Conservation (phyloP, 2,888 invertebrate species). For the Neoitamus cyanurus region DNA sequence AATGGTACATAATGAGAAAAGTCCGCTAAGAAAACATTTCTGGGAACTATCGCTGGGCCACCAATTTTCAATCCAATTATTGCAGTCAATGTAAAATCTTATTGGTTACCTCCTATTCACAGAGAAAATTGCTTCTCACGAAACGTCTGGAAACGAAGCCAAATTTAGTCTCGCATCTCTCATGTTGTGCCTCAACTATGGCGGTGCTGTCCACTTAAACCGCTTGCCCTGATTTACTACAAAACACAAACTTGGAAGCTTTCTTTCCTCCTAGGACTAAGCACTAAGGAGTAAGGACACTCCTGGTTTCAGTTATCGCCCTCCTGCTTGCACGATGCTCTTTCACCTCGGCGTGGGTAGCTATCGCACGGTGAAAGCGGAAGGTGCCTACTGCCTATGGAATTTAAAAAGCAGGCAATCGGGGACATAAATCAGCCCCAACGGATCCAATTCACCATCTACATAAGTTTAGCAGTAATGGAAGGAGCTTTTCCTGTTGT, state of each 20-base stretch:
- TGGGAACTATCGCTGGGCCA: too few species aligned
- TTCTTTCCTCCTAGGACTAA: not conserved
- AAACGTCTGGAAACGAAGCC: constrained; percentile 85
- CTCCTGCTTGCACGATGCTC: not conserved
- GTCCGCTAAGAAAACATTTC: too few species aligned
- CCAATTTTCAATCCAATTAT: too few species aligned
- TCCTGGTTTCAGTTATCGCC: not conserved
- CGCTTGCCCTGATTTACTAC: not conserved
- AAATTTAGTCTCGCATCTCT: constrained; percentile 71
- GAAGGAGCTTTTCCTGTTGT: not conserved
- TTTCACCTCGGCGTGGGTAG: not conserved
- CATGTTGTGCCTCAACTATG: not conserved
- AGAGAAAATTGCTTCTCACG: constrained; percentile 74
- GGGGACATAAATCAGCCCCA: not conserved
- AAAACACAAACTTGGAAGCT: not conserved
- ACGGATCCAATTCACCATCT: not conserved
- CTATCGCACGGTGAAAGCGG: not conserved
- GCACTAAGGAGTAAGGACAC: too few species aligned
- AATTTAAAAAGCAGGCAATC: not conserved
- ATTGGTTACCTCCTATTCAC: too few species aligned
- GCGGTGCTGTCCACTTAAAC: not conserved
- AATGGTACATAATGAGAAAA: too few species aligned
- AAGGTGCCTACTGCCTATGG: not conserved
- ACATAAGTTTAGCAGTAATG: constrained; percentile 55
- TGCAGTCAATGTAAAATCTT: too few species aligned